A percentile compares a stretch with the other conserved stretches of the same genome.
phyloP scores from a whole-genome alignment of 2,113 vertebrate species.

The Triplophysa tibetana region DNA sequence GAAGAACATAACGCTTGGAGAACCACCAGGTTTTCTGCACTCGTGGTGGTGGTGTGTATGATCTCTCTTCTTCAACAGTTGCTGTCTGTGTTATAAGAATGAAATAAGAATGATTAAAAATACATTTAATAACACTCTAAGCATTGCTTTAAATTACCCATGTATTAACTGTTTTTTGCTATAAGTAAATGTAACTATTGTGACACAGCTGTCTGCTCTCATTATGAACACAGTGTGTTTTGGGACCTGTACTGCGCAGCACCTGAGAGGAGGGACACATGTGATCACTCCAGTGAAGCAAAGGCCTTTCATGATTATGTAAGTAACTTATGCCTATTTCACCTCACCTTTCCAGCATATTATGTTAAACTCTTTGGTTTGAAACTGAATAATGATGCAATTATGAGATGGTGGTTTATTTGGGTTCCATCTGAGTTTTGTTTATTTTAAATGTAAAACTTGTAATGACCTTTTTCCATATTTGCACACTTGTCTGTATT shows the following conservation, averaged over 20 bases:
- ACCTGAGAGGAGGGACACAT: slow-evolving; percentile 54
- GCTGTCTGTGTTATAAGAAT: background rate
- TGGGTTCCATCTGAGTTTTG: slow-evolving; percentile 1
- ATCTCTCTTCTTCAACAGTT: background rate
- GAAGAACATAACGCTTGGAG: slow-evolving; percentile 83
- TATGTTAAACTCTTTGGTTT: background rate
- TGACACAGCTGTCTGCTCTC: background rate
- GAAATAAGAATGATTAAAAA: too few relatives aligned
- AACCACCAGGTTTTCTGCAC: slow-evolving; percentile 81
- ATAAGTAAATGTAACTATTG: background rate
- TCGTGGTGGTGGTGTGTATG: slow-evolving; percentile 84
- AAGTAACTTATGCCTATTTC: slow-evolving; percentile 38
- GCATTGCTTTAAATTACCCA: background rate
- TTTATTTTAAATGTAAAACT: background rate
- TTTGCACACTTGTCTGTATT: background rate
- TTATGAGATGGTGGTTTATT: slow-evolving; percentile 1
- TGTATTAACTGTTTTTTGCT: too few relatives aligned
- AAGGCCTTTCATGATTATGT: slow-evolving; percentile 60
- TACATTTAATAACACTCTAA: background rate
- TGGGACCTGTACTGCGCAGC: slow-evolving; percentile 59
- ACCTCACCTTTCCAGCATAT: background rate
- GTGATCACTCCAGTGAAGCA: slow-evolving; percentile 58
- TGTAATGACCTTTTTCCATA: background rate
- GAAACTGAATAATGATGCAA: background rate
- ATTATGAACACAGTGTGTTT: slow-evolving; percentile 48